Evolutionary conservation across 2,888 invertebrate genomes (phyloP), one percentile per base, ranked within the genome.

Genomic region (Aphidoletes aphidimyza): DNA sequence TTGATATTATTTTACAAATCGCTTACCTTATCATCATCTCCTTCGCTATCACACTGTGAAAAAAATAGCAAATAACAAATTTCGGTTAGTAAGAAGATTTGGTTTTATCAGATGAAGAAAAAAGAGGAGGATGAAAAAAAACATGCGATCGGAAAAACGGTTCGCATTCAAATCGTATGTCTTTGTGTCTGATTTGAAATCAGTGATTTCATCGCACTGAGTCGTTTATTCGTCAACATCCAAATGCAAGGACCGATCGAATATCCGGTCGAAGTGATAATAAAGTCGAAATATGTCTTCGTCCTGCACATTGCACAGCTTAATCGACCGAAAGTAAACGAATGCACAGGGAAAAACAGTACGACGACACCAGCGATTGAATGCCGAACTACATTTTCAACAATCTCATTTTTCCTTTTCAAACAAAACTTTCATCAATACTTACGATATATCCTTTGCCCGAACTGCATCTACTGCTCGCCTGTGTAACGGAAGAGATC

Each of bases 401-500:
- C 34, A 34, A 69, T 69, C 14, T 69, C 14, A 69, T 30, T 69
- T 26, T 14, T n/a, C n/a, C n/a, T n/a, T n/a, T 30, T n/a, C 22
- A 54, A 54, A 54, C 3, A 5, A 47, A 9, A 69, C 30, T 11
- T 17, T 30, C 3, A 26, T n/a, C 26, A 17, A 59, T 84, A 95
- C 96, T 95, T 93, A 96, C 96, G 95, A 96, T 95, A 95, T 96
- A 95, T 94, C 95, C 95, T 93, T 95, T 95, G 92, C 95, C 95
- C 92, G 95, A 95, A 93, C 95, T 96, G 93, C 95, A 95, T 92
- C 95, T 94, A 93, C 95, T 95, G 93, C 95, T 95, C 91, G 95
- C 95, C 95, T 96, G 93, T 90, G 90, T 90, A 91, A 92, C 93
- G 90, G 30, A 14, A 69, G 22, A 17, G 54, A 0, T 11, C n/a